A percentile compares a stretch with the other conserved stretches of the same genome.
Evolutionary conservation across 2,797 vertebrate genomes (phyloP).

Genomic region (Calcarius lapponicus): DNA sequence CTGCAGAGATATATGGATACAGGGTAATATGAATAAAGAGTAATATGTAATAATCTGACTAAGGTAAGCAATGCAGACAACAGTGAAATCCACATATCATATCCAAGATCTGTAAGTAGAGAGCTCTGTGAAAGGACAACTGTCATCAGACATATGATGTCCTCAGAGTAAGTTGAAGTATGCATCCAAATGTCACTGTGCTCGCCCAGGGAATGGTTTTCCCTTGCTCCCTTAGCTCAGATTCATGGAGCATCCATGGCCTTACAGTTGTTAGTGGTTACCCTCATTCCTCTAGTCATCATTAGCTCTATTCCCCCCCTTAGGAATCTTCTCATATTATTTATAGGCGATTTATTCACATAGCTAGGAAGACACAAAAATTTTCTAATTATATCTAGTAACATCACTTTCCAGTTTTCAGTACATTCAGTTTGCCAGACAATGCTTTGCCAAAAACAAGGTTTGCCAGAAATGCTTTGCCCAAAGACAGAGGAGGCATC

Average conservation of each 20-base stretch:
- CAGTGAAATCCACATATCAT: background rate
- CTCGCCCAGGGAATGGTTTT: background rate
- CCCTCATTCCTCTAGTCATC: constrained; percentile 27
- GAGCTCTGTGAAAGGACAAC: background rate
- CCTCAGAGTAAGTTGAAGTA: constrained; percentile 6
- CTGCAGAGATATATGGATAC: background rate
- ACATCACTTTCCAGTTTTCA: constrained; percentile 74
- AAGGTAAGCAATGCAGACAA: background rate
- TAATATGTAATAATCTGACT: background rate
- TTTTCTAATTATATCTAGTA: constrained; percentile 82
- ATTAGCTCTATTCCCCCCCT: constrained; percentile 21
- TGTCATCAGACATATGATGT: background rate
- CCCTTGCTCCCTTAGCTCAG: background rate
- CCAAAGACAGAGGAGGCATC: constrained; percentile 79
- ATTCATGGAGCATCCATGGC: constrained; percentile 26
- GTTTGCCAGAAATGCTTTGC: constrained; percentile 78
- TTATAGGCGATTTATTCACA: constrained; percentile 79
- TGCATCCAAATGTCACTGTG: constrained; percentile 2
- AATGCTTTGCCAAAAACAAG: constrained; percentile 73
- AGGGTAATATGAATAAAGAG: background rate
- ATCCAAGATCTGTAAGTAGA: constrained; percentile 4
- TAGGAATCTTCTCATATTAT: constrained; percentile 66
- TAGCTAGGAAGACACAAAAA: constrained; percentile 73
- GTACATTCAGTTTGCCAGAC: constrained; percentile 75
- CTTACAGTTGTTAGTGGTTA: constrained; percentile 11